These are phyloP conservation scores for Leptinotarsa haldemani DNA, from an alignment of 2,888 invertebrate species.

Conservation along the genomic window DNA sequence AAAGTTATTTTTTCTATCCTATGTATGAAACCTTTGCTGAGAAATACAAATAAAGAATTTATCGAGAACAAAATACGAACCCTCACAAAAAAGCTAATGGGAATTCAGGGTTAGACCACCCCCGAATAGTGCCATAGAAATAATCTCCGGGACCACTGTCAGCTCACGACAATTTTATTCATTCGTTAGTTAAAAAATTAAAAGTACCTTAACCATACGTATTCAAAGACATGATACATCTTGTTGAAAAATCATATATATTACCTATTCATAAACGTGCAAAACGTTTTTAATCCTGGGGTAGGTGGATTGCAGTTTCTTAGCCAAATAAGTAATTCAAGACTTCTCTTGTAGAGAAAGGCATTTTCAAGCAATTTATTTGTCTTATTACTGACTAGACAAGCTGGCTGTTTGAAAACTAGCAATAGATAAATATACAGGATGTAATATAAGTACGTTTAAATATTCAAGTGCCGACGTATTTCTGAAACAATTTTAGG, in stretches of 20 bases:
- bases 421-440: too few relatives aligned
- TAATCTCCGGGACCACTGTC: slow-evolving; percentile 5
- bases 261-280: neutral
- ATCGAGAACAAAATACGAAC: neutral
- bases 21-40: too few relatives aligned
- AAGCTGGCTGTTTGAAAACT: too few relatives aligned
- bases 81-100: neutral
- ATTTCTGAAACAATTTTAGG: too few relatives aligned
- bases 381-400: too few relatives aligned
- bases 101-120: neutral
- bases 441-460: too few relatives aligned
- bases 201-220: neutral
- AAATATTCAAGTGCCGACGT: too few relatives aligned
- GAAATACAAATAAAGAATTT: neutral
- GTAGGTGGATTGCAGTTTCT: neutral
- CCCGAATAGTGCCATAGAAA: neutral
- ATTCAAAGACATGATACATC: neutral
- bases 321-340: neutral
- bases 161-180: slow-evolving; percentile 19
- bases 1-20: too few relatives aligned
- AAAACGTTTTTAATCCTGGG: neutral
- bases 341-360: too few relatives aligned
- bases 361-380: too few relatives aligned
- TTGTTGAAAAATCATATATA: neutral
- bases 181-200: slow-evolving; percentile 2